These are phyloP conservation scores for Lasioglossum villosulum DNA, from an alignment of 2,888 invertebrate genomes.

Conservation along the genomic window DNA sequence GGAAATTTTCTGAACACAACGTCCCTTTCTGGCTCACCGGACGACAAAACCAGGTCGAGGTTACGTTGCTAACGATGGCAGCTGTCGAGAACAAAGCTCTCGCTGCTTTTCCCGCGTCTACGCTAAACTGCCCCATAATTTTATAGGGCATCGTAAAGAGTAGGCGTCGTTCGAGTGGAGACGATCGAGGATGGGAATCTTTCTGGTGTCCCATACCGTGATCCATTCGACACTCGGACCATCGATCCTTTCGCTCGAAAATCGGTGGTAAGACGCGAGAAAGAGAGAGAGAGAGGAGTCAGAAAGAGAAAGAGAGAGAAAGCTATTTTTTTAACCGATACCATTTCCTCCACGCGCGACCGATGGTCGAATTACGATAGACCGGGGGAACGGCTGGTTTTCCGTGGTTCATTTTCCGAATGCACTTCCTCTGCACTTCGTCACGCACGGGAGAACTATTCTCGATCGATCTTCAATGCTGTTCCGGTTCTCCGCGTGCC, in stretches of 20 bases:
- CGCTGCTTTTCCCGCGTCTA: conserved; percentile 3
- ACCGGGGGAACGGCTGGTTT: conserved; percentile 12
- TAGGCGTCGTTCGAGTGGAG: not conserved
- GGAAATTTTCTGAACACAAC: not conserved
- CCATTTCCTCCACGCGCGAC: conserved; percentile 50
- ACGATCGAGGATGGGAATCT: not conserved
- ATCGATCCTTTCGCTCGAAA: conserved; percentile 25
- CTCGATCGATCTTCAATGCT: not conserved
- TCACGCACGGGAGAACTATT: not conserved
- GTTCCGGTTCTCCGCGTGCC: not conserved
- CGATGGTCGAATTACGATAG: conserved; percentile 22
- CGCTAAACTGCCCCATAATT: not conserved
- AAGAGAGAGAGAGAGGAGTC: conserved; percentile 16
- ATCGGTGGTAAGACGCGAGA: conserved; percentile 18
- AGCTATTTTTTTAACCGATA: conserved; percentile 67
- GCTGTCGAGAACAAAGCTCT: not conserved
- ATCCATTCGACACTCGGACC: conserved; percentile 37
- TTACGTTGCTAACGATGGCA: not conserved
- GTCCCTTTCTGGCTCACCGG: not conserved
- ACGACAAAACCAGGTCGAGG: not conserved
- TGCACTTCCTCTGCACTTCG: conserved; percentile 39
- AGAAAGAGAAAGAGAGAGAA: conserved; percentile 27
- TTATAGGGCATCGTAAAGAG: not conserved
- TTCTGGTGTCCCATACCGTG: not conserved
- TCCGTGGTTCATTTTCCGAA: conserved; percentile 37